Percentiles rank a stretch among this genome's conserved stretches.
These are phyloP conservation scores for Drosophila ananassae DNA, from an alignment of 1,140 invertebrate species.

Conservation along the genomic window DNA sequence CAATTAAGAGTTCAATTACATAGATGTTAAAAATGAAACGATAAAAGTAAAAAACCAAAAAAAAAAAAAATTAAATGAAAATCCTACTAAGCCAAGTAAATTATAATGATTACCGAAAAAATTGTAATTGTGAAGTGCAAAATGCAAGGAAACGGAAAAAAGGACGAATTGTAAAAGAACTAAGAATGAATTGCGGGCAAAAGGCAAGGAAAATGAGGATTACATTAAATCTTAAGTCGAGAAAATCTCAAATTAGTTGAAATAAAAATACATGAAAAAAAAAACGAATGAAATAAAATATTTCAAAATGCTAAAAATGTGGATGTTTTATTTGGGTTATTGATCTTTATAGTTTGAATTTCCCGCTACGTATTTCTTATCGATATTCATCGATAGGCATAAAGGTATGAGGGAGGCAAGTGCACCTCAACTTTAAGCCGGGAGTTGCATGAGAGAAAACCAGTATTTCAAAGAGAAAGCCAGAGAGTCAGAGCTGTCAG, in stretches of 20 bases:
- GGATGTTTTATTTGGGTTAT: neutral
- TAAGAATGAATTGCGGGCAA: constrained; percentile 54
- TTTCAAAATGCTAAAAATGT: constrained; percentile 25
- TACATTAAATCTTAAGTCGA: constrained; percentile 39
- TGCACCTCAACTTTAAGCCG: too few relatives aligned
- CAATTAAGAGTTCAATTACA: constrained; percentile 77
- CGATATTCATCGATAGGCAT: neutral
- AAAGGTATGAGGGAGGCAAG: too few relatives aligned
- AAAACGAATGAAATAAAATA: constrained; percentile 44
- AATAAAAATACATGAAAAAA: constrained; percentile 55
- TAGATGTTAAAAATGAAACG: constrained; percentile 24
- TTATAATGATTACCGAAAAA: constrained; percentile 56
- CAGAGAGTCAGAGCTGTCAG: too few relatives aligned
- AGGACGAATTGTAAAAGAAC: constrained; percentile 21
- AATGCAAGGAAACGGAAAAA: constrained; percentile 18
- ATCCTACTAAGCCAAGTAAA: constrained; percentile 81
- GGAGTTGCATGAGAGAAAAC: too few relatives aligned
- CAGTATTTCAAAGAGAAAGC: too few relatives aligned
- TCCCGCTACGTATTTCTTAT: neutral
- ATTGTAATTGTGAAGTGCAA: constrained; percentile 30
- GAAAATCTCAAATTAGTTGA: constrained; percentile 76
- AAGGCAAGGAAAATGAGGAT: constrained; percentile 31
- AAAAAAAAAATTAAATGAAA: constrained; percentile 41
- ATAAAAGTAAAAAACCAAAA: constrained; percentile 21
- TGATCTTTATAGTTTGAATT: neutral